phyloP scores from a whole-genome alignment of 2,797 vertebrate genomes.

The Psittacula echo region DNA sequence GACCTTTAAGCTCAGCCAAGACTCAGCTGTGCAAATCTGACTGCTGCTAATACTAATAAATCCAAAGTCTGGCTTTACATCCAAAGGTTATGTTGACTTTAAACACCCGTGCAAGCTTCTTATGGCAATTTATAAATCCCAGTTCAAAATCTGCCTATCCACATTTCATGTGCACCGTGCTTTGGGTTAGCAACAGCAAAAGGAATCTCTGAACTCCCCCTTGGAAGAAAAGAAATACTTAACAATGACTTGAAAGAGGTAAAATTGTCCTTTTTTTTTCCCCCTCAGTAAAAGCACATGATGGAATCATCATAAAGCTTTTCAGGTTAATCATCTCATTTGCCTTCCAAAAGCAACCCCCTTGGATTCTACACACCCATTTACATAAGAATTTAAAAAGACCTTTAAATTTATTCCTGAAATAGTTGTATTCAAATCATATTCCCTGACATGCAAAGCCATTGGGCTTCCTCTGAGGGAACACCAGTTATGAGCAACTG shows the following conservation, averaged over 20 bases:
- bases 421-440: neutral
- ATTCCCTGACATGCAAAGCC: neutral
- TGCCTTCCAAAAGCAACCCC: constrained; percentile 30
- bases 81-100: constrained; percentile 34
- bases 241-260: neutral
- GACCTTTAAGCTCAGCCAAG: neutral
- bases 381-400: neutral
- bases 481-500: neutral
- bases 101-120: neutral
- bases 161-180: neutral
- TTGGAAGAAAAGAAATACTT: neutral
- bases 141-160: neutral
- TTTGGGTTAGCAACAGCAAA: neutral
- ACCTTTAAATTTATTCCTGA: neutral
- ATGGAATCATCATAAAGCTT: neutral
- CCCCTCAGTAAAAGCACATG: neutral
- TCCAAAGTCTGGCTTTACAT: constrained; percentile 29
- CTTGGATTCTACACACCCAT: neutral
- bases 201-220: neutral
- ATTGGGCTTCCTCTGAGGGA: neutral
- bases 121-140: neutral
- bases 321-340: constrained; percentile 47
- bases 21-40: constrained; percentile 43
- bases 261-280: neutral
- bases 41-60: constrained; percentile 17